Evolutionary conservation across 2,113 vertebrate species (phyloP).

Genomic region (Embiotoca jacksoni): DNA sequence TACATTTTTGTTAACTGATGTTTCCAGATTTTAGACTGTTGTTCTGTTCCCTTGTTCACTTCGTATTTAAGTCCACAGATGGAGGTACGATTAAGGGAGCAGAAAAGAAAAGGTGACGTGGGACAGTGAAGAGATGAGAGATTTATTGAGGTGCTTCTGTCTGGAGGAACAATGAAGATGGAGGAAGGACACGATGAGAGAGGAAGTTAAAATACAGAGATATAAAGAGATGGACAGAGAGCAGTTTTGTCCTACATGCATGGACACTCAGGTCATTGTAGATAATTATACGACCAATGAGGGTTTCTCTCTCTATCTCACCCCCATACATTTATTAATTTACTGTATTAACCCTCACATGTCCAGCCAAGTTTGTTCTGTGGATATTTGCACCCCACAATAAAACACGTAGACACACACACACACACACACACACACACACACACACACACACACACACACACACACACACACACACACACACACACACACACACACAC

Average conservation of each 20-base stretch:
- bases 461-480: background rate
- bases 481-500: background rate
- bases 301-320: constrained; percentile 29
- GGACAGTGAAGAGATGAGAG: background rate
- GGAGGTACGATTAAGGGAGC: background rate
- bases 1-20: background rate
- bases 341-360: constrained; percentile 35
- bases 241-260: constrained; percentile 65
- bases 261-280: constrained; percentile 63
- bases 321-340: constrained; percentile 41
- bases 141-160: constrained; percentile 16
- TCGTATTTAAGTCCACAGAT: background rate
- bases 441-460: background rate
- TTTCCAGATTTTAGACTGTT: background rate
- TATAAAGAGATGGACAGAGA: background rate
- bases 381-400: background rate
- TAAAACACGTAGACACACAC: background rate
- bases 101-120: background rate
- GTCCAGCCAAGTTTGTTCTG: background rate
- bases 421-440: background rate
- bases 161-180: constrained; percentile 8
- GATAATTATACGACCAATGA: constrained; percentile 56
- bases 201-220: background rate
- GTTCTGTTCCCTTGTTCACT: background rate
- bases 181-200: constrained; percentile 6